These are phyloP conservation scores for Threskiornis aethiopicus DNA, from an alignment of 2,797 vertebrate genomes.

Conservation along the genomic window DNA sequence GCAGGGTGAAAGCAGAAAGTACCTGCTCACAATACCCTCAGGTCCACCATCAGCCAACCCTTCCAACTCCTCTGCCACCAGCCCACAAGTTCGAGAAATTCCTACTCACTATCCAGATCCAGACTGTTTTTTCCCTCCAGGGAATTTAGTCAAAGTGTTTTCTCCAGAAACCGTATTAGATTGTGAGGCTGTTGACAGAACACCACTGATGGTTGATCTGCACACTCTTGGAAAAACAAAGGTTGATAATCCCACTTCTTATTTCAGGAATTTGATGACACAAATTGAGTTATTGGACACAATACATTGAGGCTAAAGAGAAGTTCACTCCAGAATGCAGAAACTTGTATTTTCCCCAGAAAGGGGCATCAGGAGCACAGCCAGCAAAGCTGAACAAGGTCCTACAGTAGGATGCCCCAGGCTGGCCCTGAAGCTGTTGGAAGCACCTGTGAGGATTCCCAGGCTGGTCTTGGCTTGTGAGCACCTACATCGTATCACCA, in stretches of 20 bases:
- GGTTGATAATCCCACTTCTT: neutral
- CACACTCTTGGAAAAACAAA: neutral
- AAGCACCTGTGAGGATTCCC: neutral
- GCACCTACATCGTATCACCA: fast-evolving
- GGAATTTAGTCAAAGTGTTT: neutral
- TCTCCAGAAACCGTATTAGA: neutral
- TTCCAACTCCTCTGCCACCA: neutral
- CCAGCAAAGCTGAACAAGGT: neutral
- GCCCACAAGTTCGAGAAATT: neutral
- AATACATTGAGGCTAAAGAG: fast-evolving
- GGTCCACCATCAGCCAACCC: neutral
- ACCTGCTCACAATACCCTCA: neutral
- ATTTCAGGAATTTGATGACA: neutral
- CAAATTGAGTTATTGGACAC: no score
- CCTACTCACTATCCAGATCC: neutral
- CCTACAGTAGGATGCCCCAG: neutral
- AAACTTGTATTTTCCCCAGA: neutral
- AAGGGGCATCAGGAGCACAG: neutral
- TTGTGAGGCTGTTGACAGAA: neutral
- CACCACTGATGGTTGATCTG: neutral
- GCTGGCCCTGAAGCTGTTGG: neutral
- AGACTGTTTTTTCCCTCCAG: fast-evolving
- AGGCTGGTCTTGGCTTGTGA: neutral
- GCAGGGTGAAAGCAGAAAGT: neutral
- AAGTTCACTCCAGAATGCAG: fast-evolving